Base-by-base conservation (phyloP, 23 tunicate genomes). In the Corella eumyota region DNA sequence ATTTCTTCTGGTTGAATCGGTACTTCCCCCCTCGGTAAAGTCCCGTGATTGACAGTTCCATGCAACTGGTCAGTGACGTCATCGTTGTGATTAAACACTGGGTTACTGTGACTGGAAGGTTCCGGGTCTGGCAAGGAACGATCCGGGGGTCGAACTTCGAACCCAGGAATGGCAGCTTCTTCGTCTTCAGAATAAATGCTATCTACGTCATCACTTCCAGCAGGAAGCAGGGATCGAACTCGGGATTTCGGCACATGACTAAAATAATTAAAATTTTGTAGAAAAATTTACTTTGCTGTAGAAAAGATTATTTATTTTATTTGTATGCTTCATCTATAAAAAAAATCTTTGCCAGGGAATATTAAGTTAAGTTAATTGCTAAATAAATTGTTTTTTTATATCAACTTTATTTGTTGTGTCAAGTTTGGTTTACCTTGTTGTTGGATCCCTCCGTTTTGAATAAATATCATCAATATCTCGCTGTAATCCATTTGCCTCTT, bases 391-490 rank as follows among this genome's bases (percentile, higher is more conserved):
- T 40, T 11, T 40, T 15, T 40, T 9, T 9, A 40, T n/a, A n/a
- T n/a, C n/a, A n/a, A n/a, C n/a, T n/a, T n/a, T n/a, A n/a, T n/a
- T n/a, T n/a, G n/a, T n/a, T n/a, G n/a, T n/a, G n/a, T n/a, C n/a
- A n/a, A n/a, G n/a, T n/a, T n/a, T n/a, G n/a, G n/a, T n/a, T n/a
- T n/a, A n/a, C n/a, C n/a, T n/a, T n/a, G n/a, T 25, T 15, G 6
- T 34, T 38, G 46, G 56, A 31, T 73, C 79, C 24, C 37, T 73
- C 22, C 79, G 63, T 0, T 65, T 80, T 6, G 55, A 36, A 56
- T 80, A 80, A 23, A 80, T 51, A 58, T 80, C 79, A 22, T 80
- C 90, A 55, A 80, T 71, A 56, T 80, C 90, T 37, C 40, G 28
- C 32, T 73, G 74, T 17, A 65, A 24, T 63, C 20, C 70, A 17